Evolutionary conservation across 2,797 vertebrate genomes (phyloP).

Genomic region (Cynodonichthys magdalenae): DNA sequence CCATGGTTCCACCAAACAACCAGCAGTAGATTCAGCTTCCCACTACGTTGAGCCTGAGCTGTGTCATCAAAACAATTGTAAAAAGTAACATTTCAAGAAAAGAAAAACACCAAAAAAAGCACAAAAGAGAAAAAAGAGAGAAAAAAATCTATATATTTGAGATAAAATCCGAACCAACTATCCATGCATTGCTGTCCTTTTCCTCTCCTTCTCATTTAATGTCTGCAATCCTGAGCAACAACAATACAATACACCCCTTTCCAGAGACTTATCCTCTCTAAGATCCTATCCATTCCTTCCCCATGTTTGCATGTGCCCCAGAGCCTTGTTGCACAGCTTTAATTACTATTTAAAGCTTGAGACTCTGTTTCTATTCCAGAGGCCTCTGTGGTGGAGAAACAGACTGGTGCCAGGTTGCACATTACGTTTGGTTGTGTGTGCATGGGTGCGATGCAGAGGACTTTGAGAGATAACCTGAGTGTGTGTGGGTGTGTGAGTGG

Average conservation of each 20-base stretch:
- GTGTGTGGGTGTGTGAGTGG: slow-evolving; percentile 11
- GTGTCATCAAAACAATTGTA: slow-evolving; percentile 80
- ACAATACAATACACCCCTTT: slow-evolving; percentile 25
- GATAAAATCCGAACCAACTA: slow-evolving; percentile 65
- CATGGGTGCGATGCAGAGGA: slow-evolving; percentile 19
- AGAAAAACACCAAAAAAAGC: slow-evolving; percentile 35
- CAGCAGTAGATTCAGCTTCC: slow-evolving; percentile 83
- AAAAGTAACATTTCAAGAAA: slow-evolving; percentile 70
- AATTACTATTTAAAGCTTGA: slow-evolving; percentile 79
- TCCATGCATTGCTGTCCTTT: slow-evolving; percentile 72
- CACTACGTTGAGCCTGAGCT: slow-evolving; percentile 80
- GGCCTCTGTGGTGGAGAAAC: slow-evolving; percentile 46
- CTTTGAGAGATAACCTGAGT: not conserved
- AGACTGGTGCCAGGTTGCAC: slow-evolving; percentile 53
- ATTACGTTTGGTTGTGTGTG: slow-evolving; percentile 20
- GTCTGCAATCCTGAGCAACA: slow-evolving; percentile 85
- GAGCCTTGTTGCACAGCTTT: slow-evolving; percentile 84
- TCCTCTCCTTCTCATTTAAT: slow-evolving; percentile 61
- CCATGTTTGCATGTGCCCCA: slow-evolving; percentile 83
- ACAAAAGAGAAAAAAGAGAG: slow-evolving; percentile 53
- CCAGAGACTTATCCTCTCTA: slow-evolving; percentile 27
- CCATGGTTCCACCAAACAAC: slow-evolving; percentile 78
- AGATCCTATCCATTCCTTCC: slow-evolving; percentile 28
- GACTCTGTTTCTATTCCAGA: slow-evolving; percentile 69
- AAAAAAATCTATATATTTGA: slow-evolving; percentile 60